phyloP scores from a whole-genome alignment of 2,888 invertebrate genomes.

The Drosophila anomelani region DNA sequence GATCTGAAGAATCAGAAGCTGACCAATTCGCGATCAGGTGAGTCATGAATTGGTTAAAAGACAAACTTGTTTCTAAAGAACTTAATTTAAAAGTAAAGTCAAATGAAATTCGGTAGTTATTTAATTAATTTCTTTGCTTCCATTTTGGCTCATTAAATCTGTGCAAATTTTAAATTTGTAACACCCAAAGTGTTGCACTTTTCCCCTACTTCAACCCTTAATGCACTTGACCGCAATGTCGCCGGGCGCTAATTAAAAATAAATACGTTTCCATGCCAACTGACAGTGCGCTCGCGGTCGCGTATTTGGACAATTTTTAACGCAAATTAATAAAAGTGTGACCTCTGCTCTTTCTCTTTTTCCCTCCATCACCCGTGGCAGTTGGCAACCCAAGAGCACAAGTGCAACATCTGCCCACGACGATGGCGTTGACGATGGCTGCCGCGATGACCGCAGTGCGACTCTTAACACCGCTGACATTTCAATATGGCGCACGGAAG shows the following conservation, averaged over 20 bases:
- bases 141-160: not conserved
- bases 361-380: constrained; percentile 19
- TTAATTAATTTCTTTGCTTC: not conserved
- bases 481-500: constrained; percentile 73
- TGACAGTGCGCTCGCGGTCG: constrained; percentile 53
- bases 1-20: constrained; percentile 82
- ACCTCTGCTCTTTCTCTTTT: constrained; percentile 4
- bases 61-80: not conserved
- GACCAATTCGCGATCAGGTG: constrained; percentile 79
- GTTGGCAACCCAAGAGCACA: constrained; percentile 47
- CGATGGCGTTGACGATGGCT: constrained; percentile 45
- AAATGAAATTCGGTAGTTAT: not conserved
- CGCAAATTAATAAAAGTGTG: constrained; percentile 59
- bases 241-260: constrained; percentile 74
- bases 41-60: constrained; percentile 31
- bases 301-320: constrained; percentile 71
- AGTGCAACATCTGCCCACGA: constrained; percentile 43
- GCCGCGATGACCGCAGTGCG: constrained; percentile 63
- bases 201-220: constrained; percentile 40
- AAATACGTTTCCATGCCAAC: constrained; percentile 53
- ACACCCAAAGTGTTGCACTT: not conserved
- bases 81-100: too few species aligned
- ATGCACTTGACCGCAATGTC: constrained; percentile 70
- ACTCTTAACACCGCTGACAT: constrained; percentile 66
- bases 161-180: not conserved